phyloP scores from a whole-genome alignment of 1,140 invertebrate genomes.

The Delia radicum region DNA sequence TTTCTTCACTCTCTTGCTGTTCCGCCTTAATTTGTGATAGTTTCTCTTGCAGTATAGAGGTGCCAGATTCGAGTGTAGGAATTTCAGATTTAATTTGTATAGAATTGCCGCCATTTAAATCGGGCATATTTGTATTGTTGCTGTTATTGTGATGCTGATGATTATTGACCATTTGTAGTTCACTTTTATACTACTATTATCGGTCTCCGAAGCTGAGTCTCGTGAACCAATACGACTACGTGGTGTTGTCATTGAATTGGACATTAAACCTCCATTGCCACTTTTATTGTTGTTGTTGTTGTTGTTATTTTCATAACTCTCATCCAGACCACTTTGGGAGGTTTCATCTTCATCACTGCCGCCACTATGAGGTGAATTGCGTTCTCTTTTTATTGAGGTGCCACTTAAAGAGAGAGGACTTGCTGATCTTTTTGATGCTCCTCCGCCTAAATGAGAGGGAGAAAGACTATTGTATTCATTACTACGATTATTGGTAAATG shows the following conservation, averaged over 20 bases:
- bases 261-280: constrained; percentile 18
- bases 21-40: constrained; percentile 54
- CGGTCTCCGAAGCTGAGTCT: constrained; percentile 51
- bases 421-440: constrained; percentile 40
- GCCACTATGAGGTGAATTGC: constrained; percentile 37
- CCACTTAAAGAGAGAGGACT: constrained; percentile 41
- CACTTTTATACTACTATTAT: constrained; percentile 48
- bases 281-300: constrained; percentile 33
- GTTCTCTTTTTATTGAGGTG: constrained; percentile 50
- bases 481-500: constrained; percentile 44
- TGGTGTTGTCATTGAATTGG: constrained; percentile 24
- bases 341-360: constrained; percentile 41
- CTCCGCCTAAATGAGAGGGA: constrained; percentile 17
- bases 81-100: constrained; percentile 11
- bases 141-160: constrained; percentile 8
- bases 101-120: constrained; percentile 43
- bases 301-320: constrained; percentile 25
- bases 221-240: constrained; percentile 46
- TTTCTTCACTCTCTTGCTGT: constrained; percentile 37
- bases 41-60: constrained; percentile 50
- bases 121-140: constrained; percentile 21
- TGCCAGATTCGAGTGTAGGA: constrained; percentile 1
- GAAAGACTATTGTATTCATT: constrained; percentile 41
- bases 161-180: constrained; percentile 22
- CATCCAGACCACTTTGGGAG: constrained; percentile 27